Base-by-base conservation (phyloP, 2,113 vertebrate species). In the Patagioenas fasciata region DNA sequence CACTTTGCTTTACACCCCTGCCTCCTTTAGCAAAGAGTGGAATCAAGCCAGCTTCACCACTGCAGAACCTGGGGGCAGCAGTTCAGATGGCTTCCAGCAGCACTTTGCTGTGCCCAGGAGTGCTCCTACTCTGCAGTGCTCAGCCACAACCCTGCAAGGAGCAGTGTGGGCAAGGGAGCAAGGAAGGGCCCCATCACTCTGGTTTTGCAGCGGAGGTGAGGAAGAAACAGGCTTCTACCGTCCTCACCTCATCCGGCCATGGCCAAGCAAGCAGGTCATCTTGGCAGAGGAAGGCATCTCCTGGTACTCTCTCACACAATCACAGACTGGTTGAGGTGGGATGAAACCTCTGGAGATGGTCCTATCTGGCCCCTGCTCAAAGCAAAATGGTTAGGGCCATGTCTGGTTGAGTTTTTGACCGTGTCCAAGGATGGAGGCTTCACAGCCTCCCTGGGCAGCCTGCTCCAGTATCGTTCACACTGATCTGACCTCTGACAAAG, bases 81-180 rank as follows among this genome's bases (percentile, higher is more conserved):
- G 67, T 19, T 50, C 70, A 82, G 48, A 15, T 3, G 9, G n/a
- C 42, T 93, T 65, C 81, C 40, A 79, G 34, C n/a, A 26, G 58
- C 1, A 0, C 62, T 57, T 29, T 25, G 29, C 26, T n/a, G 31
- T 12, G 25, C 19, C 34, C 25, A 38, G 38, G 11, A 88, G 38
- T 3, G 5, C 29, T 95, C 25, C 58, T 42, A 9, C 23, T 61
- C 54, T 17, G n/a, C 51, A 44, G 48, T 42, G 29, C 47, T 84
- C 69, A 71, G 66, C 34, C 56, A 62, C 74, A 72, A 50, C 57
- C 53, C 21, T 91, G 58, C 48, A 72, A 67, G 47, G 51, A 87
- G 44, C 28, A 65, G 60, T 0, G 2, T 1, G 34, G 50, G 47
- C 18, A 58, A 56, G 23, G 10, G 5, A 34, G 29, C 4, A 2